A percentile compares a stretch with the other conserved stretches of the same genome.
Conservation (phyloP, 1,140 invertebrate species). For the Colletes latitarsis region DNA sequence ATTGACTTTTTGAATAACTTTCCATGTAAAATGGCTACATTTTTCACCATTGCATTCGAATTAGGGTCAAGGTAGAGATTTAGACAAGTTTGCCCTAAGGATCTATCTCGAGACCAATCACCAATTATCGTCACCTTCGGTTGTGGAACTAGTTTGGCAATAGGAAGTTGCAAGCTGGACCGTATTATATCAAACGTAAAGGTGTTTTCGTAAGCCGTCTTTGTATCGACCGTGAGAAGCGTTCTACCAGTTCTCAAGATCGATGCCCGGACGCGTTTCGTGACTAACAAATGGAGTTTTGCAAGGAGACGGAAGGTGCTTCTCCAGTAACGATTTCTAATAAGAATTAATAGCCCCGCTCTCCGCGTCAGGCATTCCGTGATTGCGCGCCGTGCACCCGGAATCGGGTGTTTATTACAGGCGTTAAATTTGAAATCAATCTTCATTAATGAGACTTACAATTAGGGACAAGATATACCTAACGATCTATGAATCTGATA, state of each 20-base stretch:
- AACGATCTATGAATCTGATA: slow-evolving; percentile 56
- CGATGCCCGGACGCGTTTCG: slow-evolving; percentile 24
- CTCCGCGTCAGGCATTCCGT: slow-evolving; percentile 35
- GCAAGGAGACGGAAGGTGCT: slow-evolving; percentile 50
- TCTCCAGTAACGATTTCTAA: slow-evolving; percentile 52
- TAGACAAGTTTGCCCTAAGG: too few species aligned
- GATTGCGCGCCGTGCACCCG: slow-evolving; percentile 45
- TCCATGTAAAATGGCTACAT: too few species aligned
- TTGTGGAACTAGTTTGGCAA: too few species aligned
- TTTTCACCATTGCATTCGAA: too few species aligned
- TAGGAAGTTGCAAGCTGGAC: not conserved
- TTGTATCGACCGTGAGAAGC: slow-evolving; percentile 9
- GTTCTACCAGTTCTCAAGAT: not conserved
- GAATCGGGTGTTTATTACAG: slow-evolving; percentile 62
- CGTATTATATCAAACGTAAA: not conserved
- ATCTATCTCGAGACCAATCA: too few species aligned
- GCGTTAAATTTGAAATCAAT: slow-evolving; percentile 66
- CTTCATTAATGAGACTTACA: slow-evolving; percentile 66
- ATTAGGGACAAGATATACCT: slow-evolving; percentile 62
- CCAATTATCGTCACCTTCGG: too few species aligned
- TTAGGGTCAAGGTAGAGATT: too few species aligned
- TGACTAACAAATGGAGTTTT: slow-evolving; percentile 57
- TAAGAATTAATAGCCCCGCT: slow-evolving; percentile 59
- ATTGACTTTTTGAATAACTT: too few species aligned
- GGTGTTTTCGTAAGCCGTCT: not conserved